Evolutionary conservation across 2,113 vertebrate genomes (phyloP), one percentile per base, ranked within the genome.

Genomic region (Cyprinodon tularosa): DNA sequence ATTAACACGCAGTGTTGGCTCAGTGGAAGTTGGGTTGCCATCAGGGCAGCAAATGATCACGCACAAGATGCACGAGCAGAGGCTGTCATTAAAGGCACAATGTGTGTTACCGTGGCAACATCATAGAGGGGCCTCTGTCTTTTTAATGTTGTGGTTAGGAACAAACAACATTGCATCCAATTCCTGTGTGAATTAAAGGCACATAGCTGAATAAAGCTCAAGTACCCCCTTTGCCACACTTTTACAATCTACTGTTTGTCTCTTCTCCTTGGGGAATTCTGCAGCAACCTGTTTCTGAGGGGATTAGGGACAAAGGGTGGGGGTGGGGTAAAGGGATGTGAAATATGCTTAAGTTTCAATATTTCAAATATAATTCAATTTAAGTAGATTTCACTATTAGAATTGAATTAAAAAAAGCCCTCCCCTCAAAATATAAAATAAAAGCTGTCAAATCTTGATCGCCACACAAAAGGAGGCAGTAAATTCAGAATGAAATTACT

Each of bases 91-190:
- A 91, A 89, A 90, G 86, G 83, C 89, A 90, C 84, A 89, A 89
- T 88, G 84, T 91, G 89, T 70, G 91, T 93, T 92, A 91, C 92
- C 89, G 84, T 93, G 90, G 90, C 90, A 93, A 93, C 92, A 90
- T 92, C 88, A 90, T 65, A 88, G 81, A 88, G 83, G 50, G 50
- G 78, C 82, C 83, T 87, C 78, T 72, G 71, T 87, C 83, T 87
- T 87, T 81, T 87, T 82, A 78, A 82, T 81, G 80, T 80, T 20
- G 67, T 72, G 80, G 88, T 84, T 90, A 90, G 83, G 91, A 91
- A 90, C 89, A 88, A 88, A 90, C 88, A 85, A 68, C 67, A 36
- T 84, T 80, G 86, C 86, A 86, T 83, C 88, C 92, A 84, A 78
- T 84, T 87, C 90, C 91, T 84, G 71, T 22, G 84, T 76, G 92